These are phyloP conservation scores for Aphaenogaster floridana DNA, from an alignment of 1,140 invertebrate genomes.

Conservation along the genomic window DNA sequence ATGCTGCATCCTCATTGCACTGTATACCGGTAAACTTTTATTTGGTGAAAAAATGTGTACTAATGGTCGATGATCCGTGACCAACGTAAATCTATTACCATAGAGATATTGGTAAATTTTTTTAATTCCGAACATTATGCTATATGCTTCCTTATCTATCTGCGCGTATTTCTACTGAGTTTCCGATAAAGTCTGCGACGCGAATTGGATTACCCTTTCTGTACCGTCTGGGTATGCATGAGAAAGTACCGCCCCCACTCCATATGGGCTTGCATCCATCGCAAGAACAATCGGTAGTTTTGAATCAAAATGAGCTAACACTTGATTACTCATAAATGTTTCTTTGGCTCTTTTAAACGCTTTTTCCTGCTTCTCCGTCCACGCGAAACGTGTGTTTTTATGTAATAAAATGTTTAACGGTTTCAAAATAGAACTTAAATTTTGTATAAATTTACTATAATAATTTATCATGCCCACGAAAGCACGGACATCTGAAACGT, in stretches of 20 bases:
- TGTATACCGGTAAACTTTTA: no score
- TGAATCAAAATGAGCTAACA: no score
- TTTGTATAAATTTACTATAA: conserved; percentile 60
- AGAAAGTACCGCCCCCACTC: neutral
- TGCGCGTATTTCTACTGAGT: neutral
- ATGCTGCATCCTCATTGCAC: no score
- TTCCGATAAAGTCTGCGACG: conserved; percentile 70
- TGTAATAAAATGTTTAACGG: conserved; percentile 71
- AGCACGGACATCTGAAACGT: conserved; percentile 64
- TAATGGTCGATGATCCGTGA: no score
- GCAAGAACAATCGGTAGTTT: no score
- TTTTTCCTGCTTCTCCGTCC: conserved; percentile 64
- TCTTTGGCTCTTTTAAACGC: no score
- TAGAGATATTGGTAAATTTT: no score
- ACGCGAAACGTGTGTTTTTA: conserved; percentile 67
- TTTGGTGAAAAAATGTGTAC: no score
- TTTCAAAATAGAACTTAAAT: conserved; percentile 63
- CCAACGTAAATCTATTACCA: no score
- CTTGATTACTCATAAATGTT: neutral
- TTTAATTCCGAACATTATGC: conserved; percentile 11
- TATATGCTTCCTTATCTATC: conserved; percentile 87
- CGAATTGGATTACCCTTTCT: neutral
- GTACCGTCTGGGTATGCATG: neutral
- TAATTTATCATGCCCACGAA: conserved; percentile 58
- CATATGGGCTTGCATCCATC: neutral